Conservation (phyloP, 2,797 vertebrate species). For the Coregonus sp. region DNA sequence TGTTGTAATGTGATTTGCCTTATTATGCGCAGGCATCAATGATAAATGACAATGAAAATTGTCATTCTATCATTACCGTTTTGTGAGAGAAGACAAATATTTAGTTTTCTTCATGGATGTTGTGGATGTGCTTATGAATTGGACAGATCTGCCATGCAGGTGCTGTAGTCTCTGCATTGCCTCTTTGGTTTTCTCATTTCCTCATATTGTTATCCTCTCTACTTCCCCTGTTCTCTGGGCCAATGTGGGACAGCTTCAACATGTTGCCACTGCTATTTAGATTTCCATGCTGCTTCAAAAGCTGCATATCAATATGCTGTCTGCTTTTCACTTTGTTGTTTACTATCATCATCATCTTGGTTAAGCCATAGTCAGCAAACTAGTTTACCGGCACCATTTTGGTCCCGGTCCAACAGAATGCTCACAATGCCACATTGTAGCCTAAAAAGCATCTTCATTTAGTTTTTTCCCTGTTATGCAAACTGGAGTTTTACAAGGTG, state of each 20-base stretch:
- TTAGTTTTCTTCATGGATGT: neutral
- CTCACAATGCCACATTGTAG: neutral
- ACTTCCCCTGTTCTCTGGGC: slow-evolving; percentile 1
- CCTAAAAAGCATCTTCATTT: neutral
- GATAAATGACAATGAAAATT: neutral
- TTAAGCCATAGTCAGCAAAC: neutral
- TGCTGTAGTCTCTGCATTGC: slow-evolving; percentile 22
- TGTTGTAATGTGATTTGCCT: neutral
- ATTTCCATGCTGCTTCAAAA: neutral
- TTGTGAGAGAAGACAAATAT: neutral
- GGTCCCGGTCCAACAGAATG: neutral
- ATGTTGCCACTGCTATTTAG: neutral
- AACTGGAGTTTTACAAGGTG: neutral
- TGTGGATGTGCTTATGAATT: neutral
- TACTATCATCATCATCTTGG: neutral
- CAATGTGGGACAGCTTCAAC: slow-evolving; percentile 10
- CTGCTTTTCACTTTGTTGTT: slow-evolving; percentile 6
- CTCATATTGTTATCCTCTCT: slow-evolving; percentile 15
- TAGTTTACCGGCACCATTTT: neutral
- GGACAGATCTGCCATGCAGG: neutral
- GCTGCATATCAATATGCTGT: neutral
- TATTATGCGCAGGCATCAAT: neutral
- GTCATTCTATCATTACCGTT: slow-evolving; percentile 3
- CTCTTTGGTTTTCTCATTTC: slow-evolving; percentile 22
- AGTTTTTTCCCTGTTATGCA: neutral